Conservation (phyloP, 2,888 invertebrate genomes). For the Scaptomyza reducta region DNA sequence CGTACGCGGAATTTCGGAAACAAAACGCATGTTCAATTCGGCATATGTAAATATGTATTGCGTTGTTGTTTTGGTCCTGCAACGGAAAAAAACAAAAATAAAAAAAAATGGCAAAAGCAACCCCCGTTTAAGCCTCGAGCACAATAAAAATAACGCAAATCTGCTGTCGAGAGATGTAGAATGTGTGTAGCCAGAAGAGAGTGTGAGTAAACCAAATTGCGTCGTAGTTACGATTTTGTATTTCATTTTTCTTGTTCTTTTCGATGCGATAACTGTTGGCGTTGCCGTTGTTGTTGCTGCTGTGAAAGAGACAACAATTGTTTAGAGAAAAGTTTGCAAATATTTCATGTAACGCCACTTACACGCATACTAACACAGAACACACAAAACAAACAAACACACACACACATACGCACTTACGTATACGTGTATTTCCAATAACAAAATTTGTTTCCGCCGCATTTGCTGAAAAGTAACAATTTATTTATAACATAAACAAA, state of each 20-base stretch:
- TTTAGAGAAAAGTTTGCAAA: constrained; percentile 43
- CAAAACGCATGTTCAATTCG: constrained; percentile 25
- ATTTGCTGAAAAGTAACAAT: constrained; percentile 47
- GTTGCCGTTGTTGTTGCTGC: constrained; percentile 33
- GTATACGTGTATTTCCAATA: constrained; percentile 8
- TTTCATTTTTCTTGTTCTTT: constrained; percentile 31
- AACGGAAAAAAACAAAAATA: constrained; percentile 18
- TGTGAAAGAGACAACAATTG: constrained; percentile 52
- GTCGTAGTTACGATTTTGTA: constrained; percentile 73
- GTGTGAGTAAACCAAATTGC: constrained; percentile 80
- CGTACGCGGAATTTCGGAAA: constrained; percentile 26
- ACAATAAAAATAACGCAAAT: constrained; percentile 39
- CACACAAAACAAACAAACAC: not conserved
- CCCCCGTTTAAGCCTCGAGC: constrained; percentile 38
- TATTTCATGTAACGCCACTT: constrained; percentile 18
- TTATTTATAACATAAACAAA: constrained; percentile 74
- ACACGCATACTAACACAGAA: constrained; percentile 6
- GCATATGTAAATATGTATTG: constrained; percentile 6
- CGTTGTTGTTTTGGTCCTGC: constrained; percentile 29
- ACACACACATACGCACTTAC: not conserved
- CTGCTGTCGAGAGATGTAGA: constrained; percentile 30
- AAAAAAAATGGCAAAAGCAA: constrained; percentile 35
- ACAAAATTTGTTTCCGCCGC: constrained; percentile 26
- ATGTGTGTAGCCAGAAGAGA: constrained; percentile 40
- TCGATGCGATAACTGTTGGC: constrained; percentile 46